Evolutionary conservation across 2,888 invertebrate genomes (phyloP).

Genomic region (Euclidia mi): DNA sequence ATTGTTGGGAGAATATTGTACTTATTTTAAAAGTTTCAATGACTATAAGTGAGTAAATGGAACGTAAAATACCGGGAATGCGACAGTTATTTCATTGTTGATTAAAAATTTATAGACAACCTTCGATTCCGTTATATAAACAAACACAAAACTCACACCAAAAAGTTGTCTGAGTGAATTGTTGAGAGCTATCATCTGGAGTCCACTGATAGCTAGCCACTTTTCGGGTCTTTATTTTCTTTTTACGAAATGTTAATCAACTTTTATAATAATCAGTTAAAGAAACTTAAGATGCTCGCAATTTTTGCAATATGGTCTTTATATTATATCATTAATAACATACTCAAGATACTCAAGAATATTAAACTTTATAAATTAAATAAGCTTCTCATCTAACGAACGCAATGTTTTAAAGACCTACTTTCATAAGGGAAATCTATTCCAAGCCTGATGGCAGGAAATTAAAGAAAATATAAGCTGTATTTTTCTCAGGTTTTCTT

Average conservation of each 20-base stretch:
- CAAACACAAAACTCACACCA: constrained; percentile 18
- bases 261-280: not conserved
- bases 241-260: not conserved
- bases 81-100: constrained; percentile 2
- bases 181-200: constrained; percentile 11
- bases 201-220: constrained; percentile 13
- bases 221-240: constrained; percentile 5
- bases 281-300: not conserved
- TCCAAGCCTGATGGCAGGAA: constrained; percentile 23
- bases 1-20: no score
- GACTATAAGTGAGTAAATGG: no score
- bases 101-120: constrained; percentile 12
- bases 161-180: constrained; percentile 17
- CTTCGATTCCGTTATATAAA: constrained; percentile 13
- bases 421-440: constrained; percentile 24
- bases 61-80: not conserved
- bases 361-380: not conserved
- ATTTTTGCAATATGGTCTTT: not conserved
- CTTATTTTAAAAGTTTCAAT: no score
- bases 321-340: not conserved
- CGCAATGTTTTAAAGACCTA: constrained; percentile 20
- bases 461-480: constrained; percentile 35
- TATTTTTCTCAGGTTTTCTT: constrained; percentile 17
- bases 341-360: not conserved
- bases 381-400: constrained; percentile 3